Evolutionary conservation across 2,113 vertebrate species (phyloP).

Genomic region (Candoia aspera): DNA sequence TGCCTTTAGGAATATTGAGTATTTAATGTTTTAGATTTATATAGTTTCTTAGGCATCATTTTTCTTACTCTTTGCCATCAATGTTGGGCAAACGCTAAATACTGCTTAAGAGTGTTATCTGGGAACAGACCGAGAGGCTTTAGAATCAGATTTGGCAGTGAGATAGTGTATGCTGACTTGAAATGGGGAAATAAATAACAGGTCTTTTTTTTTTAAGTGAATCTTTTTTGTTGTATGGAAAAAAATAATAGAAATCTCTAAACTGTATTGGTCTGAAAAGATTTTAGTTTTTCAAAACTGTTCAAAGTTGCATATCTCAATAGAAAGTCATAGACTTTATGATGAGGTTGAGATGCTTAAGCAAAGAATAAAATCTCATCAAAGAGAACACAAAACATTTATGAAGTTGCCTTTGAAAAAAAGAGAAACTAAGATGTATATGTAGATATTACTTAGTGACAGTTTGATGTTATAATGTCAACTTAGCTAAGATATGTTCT

Average conservation of each 20-base stretch:
- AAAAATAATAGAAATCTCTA: background rate
- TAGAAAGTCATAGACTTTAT: conserved; percentile 4
- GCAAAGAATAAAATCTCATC: background rate
- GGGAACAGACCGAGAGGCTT: background rate
- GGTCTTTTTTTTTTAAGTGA: conserved; percentile 4
- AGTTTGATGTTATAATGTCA: background rate
- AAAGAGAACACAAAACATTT: background rate
- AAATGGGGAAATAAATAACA: background rate
- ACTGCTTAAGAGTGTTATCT: background rate
- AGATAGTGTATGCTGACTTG: background rate
- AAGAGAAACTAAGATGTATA: background rate
- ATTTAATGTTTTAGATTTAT: background rate
- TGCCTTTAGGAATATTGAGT: background rate
- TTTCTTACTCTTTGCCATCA: background rate
- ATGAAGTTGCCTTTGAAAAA: background rate
- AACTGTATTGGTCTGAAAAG: background rate
- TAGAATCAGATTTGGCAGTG: background rate
- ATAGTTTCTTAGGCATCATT: background rate
- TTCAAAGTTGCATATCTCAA: background rate
- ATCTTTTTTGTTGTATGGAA: background rate
- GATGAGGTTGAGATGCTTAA: background rate
- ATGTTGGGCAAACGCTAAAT: background rate
- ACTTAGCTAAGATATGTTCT: background rate
- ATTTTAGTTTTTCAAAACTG: background rate
- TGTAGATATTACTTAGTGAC: background rate